Evolutionary conservation across 2,113 vertebrate species (phyloP), one percentile per base, ranked within the genome.

Genomic region (Notiomystis cincta): DNA sequence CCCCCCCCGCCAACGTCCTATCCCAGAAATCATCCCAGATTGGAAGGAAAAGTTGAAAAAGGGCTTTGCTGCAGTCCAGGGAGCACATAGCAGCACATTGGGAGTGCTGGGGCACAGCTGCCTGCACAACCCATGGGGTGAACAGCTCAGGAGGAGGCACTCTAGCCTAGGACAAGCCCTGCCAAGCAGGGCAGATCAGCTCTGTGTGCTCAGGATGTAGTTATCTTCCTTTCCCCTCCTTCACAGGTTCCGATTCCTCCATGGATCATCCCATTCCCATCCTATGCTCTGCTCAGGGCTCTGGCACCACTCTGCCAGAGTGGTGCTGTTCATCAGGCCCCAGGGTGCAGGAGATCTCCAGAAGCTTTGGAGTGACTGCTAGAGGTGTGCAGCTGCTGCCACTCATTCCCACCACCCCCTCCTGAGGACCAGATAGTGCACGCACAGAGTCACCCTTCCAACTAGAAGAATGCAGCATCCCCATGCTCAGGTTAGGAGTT

Each of bases 231-330:
- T 40, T 65, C 6, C 7, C 7, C 5, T 77, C 67, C 15, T 9
- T 42, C 48, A 31, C 1, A 1, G 38, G 69, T 65, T 64, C 35
- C 8, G 0, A 5, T 42, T 64, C 40, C 56, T 65, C 53, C 10
- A 0, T 23, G 9, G 1, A 35, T 54, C 42, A 18, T 40, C 25
- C 9, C 0, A 1, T 28, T 38, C 22, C 16, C 5, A 2, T 64
- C 35, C 79, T 64, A 12, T 18, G 51, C 38, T 35, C 31, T 40
- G 37, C 58, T 62, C 45, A 44, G 62, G 24, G 38, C 13, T 79
- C 37, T 64, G 58, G 48, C 76, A 53, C 11, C 2, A 1, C 30
- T 15, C 54, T 47, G 40, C 44, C 5, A 1, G 15, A 35, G 7
- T 2, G 0, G 4, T 20, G 31, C 3, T 3, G 16, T 56, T 69